Evolutionary conservation across 2,888 invertebrate genomes (phyloP).

Genomic region (Buathra laborator): DNA sequence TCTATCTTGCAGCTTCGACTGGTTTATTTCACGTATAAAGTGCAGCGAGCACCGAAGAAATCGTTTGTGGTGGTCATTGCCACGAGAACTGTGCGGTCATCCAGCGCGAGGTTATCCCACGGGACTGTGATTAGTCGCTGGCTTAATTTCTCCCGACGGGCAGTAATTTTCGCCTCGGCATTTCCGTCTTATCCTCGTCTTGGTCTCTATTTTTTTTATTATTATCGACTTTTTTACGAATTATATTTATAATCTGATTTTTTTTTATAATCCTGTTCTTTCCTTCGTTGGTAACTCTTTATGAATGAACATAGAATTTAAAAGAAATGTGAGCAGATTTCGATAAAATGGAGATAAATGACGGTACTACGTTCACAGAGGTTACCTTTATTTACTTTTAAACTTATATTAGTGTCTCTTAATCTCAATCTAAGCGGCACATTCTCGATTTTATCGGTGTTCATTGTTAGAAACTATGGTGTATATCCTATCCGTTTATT

Average conservation of each 20-base stretch:
- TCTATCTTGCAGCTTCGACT: background rate
- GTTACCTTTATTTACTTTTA: background rate
- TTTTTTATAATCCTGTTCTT: no score
- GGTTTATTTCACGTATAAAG: slow-evolving; percentile 51
- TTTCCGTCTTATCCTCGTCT: slow-evolving; percentile 54
- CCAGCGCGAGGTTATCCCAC: slow-evolving; percentile 40
- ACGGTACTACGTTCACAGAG: no score
- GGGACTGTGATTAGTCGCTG: slow-evolving; percentile 70
- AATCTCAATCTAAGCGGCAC: background rate
- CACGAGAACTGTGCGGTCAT: slow-evolving; percentile 43
- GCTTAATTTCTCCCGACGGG: slow-evolving; percentile 70
- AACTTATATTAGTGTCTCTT: background rate
- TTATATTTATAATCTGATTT: no score
- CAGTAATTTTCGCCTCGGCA: slow-evolving; percentile 67
- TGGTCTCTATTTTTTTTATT: background rate
- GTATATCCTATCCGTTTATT: background rate
- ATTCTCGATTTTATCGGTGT: background rate
- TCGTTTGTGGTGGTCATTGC: slow-evolving; percentile 36
- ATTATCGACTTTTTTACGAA: background rate
- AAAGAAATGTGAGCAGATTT: no score
- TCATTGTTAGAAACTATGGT: background rate
- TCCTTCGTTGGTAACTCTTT: no score
- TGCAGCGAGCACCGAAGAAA: slow-evolving; percentile 25
- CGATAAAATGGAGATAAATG: no score
- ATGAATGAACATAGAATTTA: no score